Conservation (phyloP, 2,113 vertebrate species). For the Martes martes region DNA sequence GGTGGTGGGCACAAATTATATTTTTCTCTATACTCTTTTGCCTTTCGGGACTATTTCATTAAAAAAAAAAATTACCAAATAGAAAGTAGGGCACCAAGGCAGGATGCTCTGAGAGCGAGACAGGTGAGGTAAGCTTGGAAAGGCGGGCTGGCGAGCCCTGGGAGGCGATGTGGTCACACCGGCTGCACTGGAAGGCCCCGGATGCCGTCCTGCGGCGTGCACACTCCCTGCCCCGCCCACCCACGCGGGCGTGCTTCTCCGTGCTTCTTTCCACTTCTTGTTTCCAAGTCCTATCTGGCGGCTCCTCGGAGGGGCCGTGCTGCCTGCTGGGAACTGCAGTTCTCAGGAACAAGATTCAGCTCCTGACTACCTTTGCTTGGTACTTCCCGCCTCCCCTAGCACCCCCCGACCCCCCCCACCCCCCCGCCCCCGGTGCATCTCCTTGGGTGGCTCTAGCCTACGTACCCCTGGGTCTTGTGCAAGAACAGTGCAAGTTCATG, state of each 20-base stretch:
- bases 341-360: not conserved
- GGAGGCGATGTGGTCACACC: not conserved
- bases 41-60: not conserved
- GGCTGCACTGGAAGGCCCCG: not conserved
- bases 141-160: rapidly evolving
- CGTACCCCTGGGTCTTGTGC: not conserved
- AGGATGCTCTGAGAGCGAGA: not conserved
- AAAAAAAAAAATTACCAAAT: not conserved
- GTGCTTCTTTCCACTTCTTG: not conserved
- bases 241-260: not conserved
- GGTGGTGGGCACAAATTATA: not conserved
- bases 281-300: not conserved
- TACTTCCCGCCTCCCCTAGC: not conserved
- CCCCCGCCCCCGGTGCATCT: rapidly evolving
- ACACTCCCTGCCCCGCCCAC: not conserved
- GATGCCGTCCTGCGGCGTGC: rapidly evolving
- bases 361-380: not conserved
- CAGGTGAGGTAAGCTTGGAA: not conserved
- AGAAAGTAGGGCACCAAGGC: not conserved
- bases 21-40: not conserved
- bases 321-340: not conserved
- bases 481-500: not conserved
- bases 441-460: not conserved
- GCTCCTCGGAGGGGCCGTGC: too few relatives aligned
- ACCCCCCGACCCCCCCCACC: too few relatives aligned